These are phyloP conservation scores for Coreius guichenoti DNA, from an alignment of 2,797 vertebrate species.

Conservation along the genomic window DNA sequence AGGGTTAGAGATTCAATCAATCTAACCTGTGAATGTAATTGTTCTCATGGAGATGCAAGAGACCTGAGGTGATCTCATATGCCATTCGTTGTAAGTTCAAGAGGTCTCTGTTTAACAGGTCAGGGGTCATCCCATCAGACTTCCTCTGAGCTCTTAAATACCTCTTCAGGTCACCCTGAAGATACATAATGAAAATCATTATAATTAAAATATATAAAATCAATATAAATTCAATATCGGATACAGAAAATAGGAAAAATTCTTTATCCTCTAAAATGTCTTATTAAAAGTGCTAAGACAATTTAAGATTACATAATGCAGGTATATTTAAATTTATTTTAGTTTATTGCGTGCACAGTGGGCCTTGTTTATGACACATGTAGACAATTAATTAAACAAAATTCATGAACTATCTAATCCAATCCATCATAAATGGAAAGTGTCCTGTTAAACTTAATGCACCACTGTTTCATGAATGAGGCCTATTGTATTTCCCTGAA, in stretches of 20 bases:
- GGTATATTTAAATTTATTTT: conserved; percentile 4
- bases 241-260: conserved; percentile 5
- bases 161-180: conserved; percentile 90
- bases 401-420: not conserved
- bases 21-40: conserved; percentile 92
- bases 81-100: conserved; percentile 92
- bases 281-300: conserved; percentile 1
- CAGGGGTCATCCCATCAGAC: conserved; percentile 90
- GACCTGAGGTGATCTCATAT: conserved; percentile 90
- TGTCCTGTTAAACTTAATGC: not conserved
- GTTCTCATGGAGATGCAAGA: conserved; percentile 91
- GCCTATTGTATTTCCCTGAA: not conserved
- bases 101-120: conserved; percentile 87
- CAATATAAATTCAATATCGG: too few species aligned
- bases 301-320: not conserved
- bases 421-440: conserved; percentile 1
- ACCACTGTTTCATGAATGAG: not conserved
- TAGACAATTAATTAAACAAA: not conserved
- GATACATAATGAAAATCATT: not conserved
- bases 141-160: conserved; percentile 91
- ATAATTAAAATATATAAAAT: too few species aligned
- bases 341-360: not conserved
- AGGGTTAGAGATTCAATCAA: not conserved
- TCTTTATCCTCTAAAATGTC: not conserved
- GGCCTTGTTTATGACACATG: conserved; percentile 9